Evolutionary conservation across 2,113 vertebrate species (phyloP).

Genomic region (Sinocyclocheilus anophthalmus): DNA sequence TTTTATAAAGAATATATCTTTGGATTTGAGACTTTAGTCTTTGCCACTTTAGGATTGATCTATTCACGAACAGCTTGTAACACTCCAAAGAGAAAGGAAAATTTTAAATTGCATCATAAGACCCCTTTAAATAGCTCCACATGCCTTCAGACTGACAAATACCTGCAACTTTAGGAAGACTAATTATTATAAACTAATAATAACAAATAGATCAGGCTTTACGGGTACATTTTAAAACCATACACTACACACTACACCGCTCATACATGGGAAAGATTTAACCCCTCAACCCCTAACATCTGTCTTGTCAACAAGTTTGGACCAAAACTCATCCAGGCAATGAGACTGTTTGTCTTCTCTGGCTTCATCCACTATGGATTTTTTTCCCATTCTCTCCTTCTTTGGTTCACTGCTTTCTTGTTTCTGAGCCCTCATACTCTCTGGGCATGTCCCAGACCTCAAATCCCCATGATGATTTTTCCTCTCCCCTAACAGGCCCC

Average conservation of each 20-base stretch:
- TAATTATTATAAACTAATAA: not conserved
- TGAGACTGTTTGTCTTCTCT: slow-evolving; percentile 29
- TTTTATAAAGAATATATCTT: too few relatives aligned
- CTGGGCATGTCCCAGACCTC: slow-evolving; percentile 27
- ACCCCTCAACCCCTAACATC: slow-evolving; percentile 41
- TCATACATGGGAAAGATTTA: slow-evolving; percentile 26
- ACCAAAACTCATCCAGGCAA: not conserved
- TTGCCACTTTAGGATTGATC: too few relatives aligned
- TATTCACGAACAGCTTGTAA: too few relatives aligned
- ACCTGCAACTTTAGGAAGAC: not conserved
- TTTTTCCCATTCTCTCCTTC: not conserved
- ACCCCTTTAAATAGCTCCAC: not conserved
- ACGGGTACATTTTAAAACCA: not conserved
- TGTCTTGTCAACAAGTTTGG: slow-evolving; percentile 18
- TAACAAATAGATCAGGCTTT: not conserved
- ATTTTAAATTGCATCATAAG: too few relatives aligned
- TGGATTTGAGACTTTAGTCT: too few relatives aligned
- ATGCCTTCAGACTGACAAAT: not conserved
- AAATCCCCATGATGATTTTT: slow-evolving; percentile 56
- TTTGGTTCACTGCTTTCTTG: not conserved
- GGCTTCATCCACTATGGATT: slow-evolving; percentile 26
- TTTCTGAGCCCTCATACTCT: slow-evolving; percentile 8
- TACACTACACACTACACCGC: not conserved
- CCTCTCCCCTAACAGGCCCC: slow-evolving; percentile 51
- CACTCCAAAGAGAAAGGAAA: too few relatives aligned